Evolutionary conservation across 2,888 invertebrate species (phyloP).

Genomic region (Lomographa bimaculata): DNA sequence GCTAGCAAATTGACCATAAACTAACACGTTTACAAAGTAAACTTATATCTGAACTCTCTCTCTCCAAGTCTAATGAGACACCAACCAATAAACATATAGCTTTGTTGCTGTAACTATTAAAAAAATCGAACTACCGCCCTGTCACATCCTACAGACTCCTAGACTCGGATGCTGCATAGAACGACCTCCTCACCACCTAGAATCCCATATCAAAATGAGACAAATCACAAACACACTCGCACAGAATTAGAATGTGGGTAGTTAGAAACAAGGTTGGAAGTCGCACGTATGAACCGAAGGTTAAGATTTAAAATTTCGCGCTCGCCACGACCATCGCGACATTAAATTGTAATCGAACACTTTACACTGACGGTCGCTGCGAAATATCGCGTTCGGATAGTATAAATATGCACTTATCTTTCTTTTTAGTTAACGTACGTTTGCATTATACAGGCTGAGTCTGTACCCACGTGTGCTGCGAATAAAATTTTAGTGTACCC

Average conservation of each 20-base stretch:
- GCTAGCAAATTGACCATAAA: constrained; percentile 12
- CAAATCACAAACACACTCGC: constrained; percentile 13
- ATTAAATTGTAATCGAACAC: constrained; percentile 84
- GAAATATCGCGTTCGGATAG: constrained; percentile 76
- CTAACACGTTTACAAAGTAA: constrained; percentile 13
- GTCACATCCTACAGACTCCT: constrained; percentile 54
- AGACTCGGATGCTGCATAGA: constrained; percentile 61
- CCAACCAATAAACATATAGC: constrained; percentile 51
- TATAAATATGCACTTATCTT: constrained; percentile 83
- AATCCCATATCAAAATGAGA: constrained; percentile 36
- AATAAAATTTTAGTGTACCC: constrained; percentile 80
- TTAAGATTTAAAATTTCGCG: constrained; percentile 66
- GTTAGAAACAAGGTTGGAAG: constrained; percentile 35
- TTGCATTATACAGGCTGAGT: constrained; percentile 75
- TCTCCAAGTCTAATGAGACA: constrained; percentile 45
- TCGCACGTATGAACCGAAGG: constrained; percentile 29
- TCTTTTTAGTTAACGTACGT: constrained; percentile 80
- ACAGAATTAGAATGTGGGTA: constrained; percentile 28
- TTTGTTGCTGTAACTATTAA: constrained; percentile 48
- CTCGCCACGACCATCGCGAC: constrained; percentile 65
- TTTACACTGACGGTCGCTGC: constrained; percentile 74
- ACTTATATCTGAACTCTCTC: constrained; percentile 32
- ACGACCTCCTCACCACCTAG: constrained; percentile 55
- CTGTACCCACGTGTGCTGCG: constrained; percentile 73
- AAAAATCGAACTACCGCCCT: constrained; percentile 53